These are phyloP conservation scores for Chromobotia macracanthus DNA, from an alignment of 2,797 vertebrate species.

Conservation along the genomic window DNA sequence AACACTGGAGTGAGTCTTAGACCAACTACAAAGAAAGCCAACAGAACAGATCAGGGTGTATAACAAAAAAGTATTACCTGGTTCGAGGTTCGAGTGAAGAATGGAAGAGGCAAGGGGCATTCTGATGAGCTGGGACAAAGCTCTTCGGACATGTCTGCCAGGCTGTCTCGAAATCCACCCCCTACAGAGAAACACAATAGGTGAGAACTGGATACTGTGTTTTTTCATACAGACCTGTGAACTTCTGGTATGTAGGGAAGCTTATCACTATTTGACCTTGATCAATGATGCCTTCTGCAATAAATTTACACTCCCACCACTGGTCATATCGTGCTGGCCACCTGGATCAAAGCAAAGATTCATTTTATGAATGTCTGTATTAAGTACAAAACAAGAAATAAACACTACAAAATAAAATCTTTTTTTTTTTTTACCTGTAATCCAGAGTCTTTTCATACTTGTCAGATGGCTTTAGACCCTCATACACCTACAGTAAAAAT, in stretches of 20 bases:
- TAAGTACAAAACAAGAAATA: no score
- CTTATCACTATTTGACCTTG: constrained; percentile 78
- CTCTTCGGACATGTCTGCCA: constrained; percentile 98
- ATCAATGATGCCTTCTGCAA: constrained; percentile 97
- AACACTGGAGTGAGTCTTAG: neutral
- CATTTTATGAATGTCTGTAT: neutral
- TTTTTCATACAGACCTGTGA: neutral
- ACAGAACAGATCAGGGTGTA: neutral
- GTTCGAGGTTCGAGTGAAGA: constrained; percentile 93
- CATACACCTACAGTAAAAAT: constrained; percentile 83
- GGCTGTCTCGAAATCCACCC: constrained; percentile 95
- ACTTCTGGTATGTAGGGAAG: neutral
- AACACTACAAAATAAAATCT: no score
- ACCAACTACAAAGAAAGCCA: neutral
- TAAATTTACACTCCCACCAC: constrained; percentile 99
- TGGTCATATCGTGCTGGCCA: constrained; percentile 97
- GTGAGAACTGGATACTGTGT: neutral
- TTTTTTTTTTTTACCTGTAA: constrained; percentile 89
- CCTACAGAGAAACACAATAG: constrained; percentile 65
- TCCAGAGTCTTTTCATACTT: constrained; percentile 96
- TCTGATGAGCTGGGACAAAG: constrained; percentile 95
- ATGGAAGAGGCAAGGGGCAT: constrained; percentile 89
- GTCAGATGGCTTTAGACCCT: constrained; percentile 95
- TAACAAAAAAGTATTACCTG: constrained; percentile 77
- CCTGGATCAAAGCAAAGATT: constrained; percentile 67